Conservation (phyloP, 2,113 vertebrate genomes). For the Rhabdornis inornatus region DNA sequence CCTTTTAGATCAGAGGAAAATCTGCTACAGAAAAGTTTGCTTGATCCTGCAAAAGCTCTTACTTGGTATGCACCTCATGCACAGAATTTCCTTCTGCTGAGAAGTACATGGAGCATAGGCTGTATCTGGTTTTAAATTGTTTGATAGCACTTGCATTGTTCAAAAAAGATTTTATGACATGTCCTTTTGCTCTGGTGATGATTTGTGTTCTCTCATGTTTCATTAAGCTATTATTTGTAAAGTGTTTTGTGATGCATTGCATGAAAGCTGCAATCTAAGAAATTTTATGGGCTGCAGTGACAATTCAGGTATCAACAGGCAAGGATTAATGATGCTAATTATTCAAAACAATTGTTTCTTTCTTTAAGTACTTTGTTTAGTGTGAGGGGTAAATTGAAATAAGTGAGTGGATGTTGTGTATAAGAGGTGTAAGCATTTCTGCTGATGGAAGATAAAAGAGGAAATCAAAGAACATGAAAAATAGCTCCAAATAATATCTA, state of each 20-base stretch:
- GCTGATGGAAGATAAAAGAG: background rate
- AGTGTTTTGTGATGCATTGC: slow-evolving; percentile 16
- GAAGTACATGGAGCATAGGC: background rate
- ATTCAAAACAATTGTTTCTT: slow-evolving; percentile 27
- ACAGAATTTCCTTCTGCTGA: background rate
- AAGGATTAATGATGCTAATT: slow-evolving; percentile 53
- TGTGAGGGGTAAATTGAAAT: background rate
- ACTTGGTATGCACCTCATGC: slow-evolving; percentile 10
- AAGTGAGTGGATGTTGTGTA: background rate
- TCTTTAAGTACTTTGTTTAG: slow-evolving; percentile 16
- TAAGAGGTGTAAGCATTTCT: background rate
- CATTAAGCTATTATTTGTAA: slow-evolving; percentile 60
- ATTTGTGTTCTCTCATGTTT: slow-evolving; percentile 40
- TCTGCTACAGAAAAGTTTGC: background rate
- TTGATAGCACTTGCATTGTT: background rate
- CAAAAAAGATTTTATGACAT: slow-evolving; percentile 26
- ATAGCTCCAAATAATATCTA: background rate
- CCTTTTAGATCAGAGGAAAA: background rate
- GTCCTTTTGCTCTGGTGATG: slow-evolving; percentile 45
- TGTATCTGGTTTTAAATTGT: background rate
- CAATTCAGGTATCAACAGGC: slow-evolving; percentile 31
- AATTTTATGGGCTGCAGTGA: slow-evolving; percentile 27
- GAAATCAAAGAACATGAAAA: background rate
- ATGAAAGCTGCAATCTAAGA: slow-evolving; percentile 14
- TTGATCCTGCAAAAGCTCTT: background rate